Evolutionary conservation across 2,888 invertebrate species (phyloP).

Genomic region (Oscheius onirici): DNA sequence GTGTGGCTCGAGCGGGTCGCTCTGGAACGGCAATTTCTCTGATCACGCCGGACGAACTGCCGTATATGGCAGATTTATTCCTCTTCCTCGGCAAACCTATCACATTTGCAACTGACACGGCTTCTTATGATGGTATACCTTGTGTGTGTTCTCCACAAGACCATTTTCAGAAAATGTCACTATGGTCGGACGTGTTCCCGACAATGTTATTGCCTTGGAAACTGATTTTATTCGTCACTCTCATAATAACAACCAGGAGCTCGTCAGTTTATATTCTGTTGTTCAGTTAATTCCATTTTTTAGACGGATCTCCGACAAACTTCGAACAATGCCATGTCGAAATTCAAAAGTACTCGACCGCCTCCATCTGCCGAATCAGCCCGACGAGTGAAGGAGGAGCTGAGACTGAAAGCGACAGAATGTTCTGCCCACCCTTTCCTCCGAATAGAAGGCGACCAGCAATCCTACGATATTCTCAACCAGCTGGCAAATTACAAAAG

Average conservation of each 20-base stretch:
- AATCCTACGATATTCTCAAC: conserved; percentile 50
- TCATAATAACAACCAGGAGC: conserved; percentile 78
- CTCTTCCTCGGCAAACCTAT: conserved; percentile 87
- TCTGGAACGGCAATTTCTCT: conserved; percentile 89
- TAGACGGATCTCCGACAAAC: conserved; percentile 80
- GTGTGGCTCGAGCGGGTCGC: conserved; percentile 72
- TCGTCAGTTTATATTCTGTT: conserved; percentile 29
- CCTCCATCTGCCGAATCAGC: conserved; percentile 89
- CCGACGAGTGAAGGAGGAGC: conserved; percentile 80
- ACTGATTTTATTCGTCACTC: conserved; percentile 81
- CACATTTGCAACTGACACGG: conserved; percentile 71
- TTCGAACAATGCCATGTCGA: conserved; percentile 87
- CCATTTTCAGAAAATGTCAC: conserved; percentile 54
- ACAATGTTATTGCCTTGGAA: conserved; percentile 84
- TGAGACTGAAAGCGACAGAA: conserved; percentile 43
- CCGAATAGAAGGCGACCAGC: conserved; percentile 45
- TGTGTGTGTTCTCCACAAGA: not conserved
- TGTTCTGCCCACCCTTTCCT: conserved; percentile 56
- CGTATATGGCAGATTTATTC: conserved; percentile 92
- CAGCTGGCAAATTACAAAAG: conserved; percentile 53
- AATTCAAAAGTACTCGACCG: conserved; percentile 88
- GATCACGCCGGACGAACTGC: conserved; percentile 87
- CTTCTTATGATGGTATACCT: conserved; percentile 49
- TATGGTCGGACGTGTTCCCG: conserved; percentile 84
- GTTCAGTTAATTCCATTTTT: conserved; percentile 18